phyloP scores from a whole-genome alignment of 2,113 vertebrate species.

The Tetrao urogallus region DNA sequence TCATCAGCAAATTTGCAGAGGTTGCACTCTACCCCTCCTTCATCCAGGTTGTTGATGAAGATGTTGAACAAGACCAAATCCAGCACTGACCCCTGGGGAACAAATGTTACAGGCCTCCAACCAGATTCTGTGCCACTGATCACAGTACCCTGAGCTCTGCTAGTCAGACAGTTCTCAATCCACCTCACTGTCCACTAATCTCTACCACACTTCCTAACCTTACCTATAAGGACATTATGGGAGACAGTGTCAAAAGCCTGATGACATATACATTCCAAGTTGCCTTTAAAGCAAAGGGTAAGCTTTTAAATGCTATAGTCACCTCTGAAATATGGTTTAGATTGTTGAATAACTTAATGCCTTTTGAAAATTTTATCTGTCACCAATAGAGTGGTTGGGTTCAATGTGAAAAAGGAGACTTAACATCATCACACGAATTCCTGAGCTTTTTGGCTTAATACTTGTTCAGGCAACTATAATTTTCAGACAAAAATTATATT shows the following conservation, averaged over 20 bases:
- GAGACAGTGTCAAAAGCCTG: not conserved
- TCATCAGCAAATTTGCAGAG: no score
- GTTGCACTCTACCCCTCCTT: no score
- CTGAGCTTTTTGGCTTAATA: not conserved
- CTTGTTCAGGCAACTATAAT: not conserved
- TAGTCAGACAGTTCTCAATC: not conserved
- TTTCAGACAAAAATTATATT: not conserved
- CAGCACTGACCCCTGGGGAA: not conserved
- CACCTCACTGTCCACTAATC: not conserved
- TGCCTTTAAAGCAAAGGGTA: constrained; percentile 18
- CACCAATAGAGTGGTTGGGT: not conserved
- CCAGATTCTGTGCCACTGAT: not conserved
- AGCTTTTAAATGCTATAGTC: constrained; percentile 25
- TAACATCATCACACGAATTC: not conserved
- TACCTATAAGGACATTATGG: not conserved
- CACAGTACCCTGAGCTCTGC: no score
- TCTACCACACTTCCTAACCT: not conserved
- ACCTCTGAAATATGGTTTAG: constrained; percentile 31
- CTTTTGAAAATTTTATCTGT: constrained; percentile 44
- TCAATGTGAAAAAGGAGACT: not conserved
- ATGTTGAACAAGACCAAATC: not conserved
- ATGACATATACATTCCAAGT: not conserved
- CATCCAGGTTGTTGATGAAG: not conserved
- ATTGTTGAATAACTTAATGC: constrained; percentile 8
- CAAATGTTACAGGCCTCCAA: not conserved